phyloP scores from a whole-genome alignment of 1,140 invertebrate species.

The Caenorhabditis tropicalis region DNA sequence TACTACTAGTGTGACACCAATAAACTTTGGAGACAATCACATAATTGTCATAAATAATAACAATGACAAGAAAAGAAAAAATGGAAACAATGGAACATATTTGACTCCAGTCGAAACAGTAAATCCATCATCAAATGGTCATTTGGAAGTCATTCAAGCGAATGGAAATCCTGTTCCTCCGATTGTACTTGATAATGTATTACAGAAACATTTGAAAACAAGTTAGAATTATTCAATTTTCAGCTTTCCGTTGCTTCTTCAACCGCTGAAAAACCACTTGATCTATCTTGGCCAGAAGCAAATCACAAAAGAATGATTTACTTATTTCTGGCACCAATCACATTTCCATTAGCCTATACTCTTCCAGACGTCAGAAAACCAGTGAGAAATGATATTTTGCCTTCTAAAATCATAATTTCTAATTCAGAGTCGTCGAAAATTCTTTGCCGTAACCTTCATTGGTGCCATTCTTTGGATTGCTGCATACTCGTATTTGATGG shows the following conservation, averaged over 20 bases:
- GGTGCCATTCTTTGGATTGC: slow-evolving; percentile 83
- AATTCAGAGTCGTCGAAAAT: slow-evolving; percentile 76
- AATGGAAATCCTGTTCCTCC: slow-evolving; percentile 7
- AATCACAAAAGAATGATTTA: slow-evolving; percentile 87
- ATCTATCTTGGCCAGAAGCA: slow-evolving; percentile 78
- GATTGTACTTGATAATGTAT: slow-evolving; percentile 37
- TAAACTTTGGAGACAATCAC: neutral
- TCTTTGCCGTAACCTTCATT: slow-evolving; percentile 87
- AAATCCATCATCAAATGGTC: neutral
- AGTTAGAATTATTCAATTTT: neutral
- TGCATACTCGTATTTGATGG: slow-evolving; percentile 72
- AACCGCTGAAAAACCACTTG: slow-evolving; percentile 74
- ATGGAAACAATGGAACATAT: slow-evolving; percentile 21
- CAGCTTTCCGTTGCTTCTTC: slow-evolving; percentile 13
- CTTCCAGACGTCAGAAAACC: slow-evolving; percentile 81
- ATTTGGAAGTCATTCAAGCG: neutral
- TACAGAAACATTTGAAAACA: neutral
- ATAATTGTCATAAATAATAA: neutral
- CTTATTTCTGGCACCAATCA: slow-evolving; percentile 87
- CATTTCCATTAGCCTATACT: slow-evolving; percentile 91
- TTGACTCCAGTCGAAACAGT: slow-evolving; percentile 10
- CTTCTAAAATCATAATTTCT: neutral
- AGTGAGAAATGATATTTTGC: neutral
- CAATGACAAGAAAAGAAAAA: neutral
- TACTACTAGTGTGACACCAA: neutral